Evolutionary conservation across 2,797 vertebrate genomes (phyloP).

Genomic region (Gallinago solitaria): DNA sequence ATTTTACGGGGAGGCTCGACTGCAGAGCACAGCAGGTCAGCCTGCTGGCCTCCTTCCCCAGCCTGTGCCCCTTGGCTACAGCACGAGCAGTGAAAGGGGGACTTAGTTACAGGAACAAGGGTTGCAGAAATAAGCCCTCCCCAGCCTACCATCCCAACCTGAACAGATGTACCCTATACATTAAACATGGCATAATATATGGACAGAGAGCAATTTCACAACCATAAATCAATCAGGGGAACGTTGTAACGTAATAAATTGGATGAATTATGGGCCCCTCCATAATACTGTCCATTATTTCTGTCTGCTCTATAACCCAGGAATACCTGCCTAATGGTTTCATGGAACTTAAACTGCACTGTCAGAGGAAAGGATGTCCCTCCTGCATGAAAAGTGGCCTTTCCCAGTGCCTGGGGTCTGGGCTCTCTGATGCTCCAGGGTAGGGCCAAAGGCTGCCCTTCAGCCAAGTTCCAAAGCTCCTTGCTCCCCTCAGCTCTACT

Average conservation of each 20-base stretch:
- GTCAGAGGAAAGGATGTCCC: rapidly evolving
- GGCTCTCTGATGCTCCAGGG: neutral
- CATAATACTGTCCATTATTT: neutral
- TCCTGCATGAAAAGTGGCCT: rapidly evolving
- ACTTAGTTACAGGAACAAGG: neutral
- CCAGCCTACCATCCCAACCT: neutral
- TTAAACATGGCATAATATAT: neutral
- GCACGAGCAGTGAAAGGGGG: neutral
- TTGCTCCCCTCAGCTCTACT: neutral
- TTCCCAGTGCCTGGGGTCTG: rapidly evolving
- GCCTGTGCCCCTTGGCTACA: rapidly evolving
- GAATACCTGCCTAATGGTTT: neutral
- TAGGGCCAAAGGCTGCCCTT: neutral
- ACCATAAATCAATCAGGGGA: neutral
- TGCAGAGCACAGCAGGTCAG: neutral
- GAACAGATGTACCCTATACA: neutral
- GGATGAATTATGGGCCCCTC: neutral
- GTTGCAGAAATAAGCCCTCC: neutral
- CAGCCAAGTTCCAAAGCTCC: rapidly evolving
- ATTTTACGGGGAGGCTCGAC: neutral
- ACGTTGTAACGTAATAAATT: neutral
- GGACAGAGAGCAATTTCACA: neutral
- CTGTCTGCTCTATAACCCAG: neutral
- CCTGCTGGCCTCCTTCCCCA: neutral
- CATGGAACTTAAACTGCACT: neutral